Conservation (phyloP, 2,113 vertebrate species). For the Telmatochromis sp. region DNA sequence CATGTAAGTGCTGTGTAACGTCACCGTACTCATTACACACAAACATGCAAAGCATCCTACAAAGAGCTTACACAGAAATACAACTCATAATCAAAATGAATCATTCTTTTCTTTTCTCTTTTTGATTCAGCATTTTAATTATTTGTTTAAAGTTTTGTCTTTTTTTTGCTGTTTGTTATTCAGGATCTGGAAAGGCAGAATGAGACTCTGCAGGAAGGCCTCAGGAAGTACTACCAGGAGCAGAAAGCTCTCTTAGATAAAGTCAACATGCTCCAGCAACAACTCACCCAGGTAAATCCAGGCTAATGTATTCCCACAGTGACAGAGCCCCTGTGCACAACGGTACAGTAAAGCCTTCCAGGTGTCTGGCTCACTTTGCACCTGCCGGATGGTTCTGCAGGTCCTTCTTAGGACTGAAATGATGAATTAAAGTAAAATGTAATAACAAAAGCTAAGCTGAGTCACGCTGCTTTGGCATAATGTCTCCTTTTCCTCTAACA, state of each 20-base stretch:
- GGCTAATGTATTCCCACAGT: not conserved
- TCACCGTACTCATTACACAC: not conserved
- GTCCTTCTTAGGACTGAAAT: not conserved
- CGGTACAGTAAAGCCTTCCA: not conserved
- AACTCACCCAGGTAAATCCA: constrained; percentile 80
- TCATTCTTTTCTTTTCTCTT: not conserved
- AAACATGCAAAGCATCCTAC: not conserved
- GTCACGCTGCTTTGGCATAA: not conserved
- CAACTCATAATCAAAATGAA: not conserved
- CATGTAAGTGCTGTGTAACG: constrained; percentile 45
- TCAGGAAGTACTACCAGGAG: constrained; percentile 85
- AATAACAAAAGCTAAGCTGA: not conserved
- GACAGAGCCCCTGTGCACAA: not conserved
- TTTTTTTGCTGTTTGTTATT: not conserved
- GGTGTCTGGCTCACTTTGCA: not conserved
- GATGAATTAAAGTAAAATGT: not conserved
- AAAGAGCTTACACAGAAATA: not conserved
- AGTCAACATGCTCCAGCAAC: constrained; percentile 82
- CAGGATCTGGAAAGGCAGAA: constrained; percentile 88
- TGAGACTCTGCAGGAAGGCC: constrained; percentile 78
- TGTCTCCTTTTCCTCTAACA: not conserved
- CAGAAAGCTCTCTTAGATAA: constrained; percentile 82
- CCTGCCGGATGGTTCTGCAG: not conserved
- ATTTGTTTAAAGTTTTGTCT: not conserved
- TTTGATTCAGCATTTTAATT: not conserved